phyloP scores from a whole-genome alignment of 2,797 vertebrate genomes.

The Alcedo atthis region DNA sequence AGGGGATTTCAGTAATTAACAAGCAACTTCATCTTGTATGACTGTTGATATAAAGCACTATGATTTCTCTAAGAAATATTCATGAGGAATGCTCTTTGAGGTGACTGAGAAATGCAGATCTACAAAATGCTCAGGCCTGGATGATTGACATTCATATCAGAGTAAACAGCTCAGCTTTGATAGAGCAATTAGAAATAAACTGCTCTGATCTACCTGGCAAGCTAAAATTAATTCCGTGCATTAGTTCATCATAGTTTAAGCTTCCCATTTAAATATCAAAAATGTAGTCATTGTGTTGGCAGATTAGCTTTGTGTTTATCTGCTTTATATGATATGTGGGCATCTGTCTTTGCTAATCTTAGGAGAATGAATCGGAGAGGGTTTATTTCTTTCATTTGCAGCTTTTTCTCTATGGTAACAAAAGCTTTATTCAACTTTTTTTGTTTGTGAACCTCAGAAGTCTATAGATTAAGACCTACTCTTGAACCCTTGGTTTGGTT shows the following conservation, averaged over 20 bases:
- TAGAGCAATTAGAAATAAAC: conserved; percentile 29
- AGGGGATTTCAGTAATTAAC: not conserved
- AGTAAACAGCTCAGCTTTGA: conserved; percentile 19
- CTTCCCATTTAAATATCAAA: conserved; percentile 52
- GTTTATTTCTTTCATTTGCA: conserved; percentile 22
- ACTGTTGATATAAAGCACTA: not conserved
- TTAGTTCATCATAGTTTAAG: not conserved
- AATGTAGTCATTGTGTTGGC: conserved; percentile 38
- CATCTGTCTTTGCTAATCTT: conserved; percentile 58
- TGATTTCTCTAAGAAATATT: not conserved
- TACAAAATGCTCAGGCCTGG: not conserved
- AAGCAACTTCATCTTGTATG: not conserved
- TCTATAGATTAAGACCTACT: not conserved
- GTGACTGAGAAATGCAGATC: conserved; percentile 10
- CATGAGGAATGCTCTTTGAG: not conserved
- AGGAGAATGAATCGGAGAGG: not conserved
- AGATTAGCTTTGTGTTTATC: conserved; percentile 43
- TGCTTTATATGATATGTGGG: conserved; percentile 5
- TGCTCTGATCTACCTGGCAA: conserved; percentile 28
- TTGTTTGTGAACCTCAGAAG: not conserved
- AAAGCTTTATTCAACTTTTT: not conserved
- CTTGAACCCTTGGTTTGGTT: not conserved
- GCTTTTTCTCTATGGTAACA: not conserved
- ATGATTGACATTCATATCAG: not conserved
- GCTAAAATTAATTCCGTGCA: conserved; percentile 1